Evolutionary conservation across 2,113 vertebrate genomes (phyloP).

Genomic region (Zosterops japonicus): DNA sequence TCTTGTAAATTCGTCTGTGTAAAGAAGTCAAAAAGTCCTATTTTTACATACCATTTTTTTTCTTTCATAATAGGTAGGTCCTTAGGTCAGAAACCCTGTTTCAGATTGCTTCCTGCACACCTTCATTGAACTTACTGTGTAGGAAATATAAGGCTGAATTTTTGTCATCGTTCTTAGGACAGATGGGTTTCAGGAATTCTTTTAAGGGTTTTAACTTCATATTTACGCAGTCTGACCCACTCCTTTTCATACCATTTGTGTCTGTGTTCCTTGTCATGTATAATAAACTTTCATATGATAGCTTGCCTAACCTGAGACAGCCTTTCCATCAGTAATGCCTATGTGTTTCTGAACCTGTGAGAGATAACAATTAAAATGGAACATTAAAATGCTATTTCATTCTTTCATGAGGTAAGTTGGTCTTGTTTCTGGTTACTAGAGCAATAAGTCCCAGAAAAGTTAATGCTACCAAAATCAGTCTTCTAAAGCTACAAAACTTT

Average conservation of each 20-base stretch:
- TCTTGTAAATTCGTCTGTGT: neutral
- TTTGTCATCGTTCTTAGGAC: neutral
- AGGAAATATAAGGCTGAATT: neutral
- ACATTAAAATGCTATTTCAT: neutral
- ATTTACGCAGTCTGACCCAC: neutral
- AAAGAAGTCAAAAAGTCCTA: neutral
- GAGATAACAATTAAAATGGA: neutral
- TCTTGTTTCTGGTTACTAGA: conserved; percentile 15
- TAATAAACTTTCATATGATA: neutral
- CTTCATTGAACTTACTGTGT: neutral
- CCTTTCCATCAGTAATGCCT: neutral
- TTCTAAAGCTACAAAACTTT: neutral
- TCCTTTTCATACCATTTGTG: neutral
- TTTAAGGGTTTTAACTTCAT: neutral
- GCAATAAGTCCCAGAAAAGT: neutral
- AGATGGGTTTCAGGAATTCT: neutral
- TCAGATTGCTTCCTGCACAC: neutral
- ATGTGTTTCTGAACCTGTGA: neutral
- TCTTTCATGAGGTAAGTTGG: neutral
- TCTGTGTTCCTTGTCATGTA: neutral
- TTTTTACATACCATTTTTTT: neutral
- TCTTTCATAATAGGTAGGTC: neutral
- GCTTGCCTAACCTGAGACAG: neutral
- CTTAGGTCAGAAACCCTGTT: neutral
- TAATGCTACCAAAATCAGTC: neutral